Base-by-base conservation (phyloP, 1,140 invertebrate genomes). In the Drosophila pallidifrons region DNA sequence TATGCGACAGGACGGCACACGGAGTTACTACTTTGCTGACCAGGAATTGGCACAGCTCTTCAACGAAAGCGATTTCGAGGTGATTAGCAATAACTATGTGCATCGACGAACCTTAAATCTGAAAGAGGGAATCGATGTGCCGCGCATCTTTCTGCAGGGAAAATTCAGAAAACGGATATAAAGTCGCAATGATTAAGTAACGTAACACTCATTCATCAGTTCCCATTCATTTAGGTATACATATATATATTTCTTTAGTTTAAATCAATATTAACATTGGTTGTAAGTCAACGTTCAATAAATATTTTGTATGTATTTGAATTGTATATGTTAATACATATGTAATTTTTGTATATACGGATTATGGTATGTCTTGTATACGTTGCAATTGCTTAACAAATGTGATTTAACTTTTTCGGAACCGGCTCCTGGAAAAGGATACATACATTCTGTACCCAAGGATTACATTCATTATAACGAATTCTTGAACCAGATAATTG, bases 1-100 rank as follows among this genome's bases (percentile, higher is more conserved):
- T 92, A 96, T 98, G 92, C 93, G 99, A 20, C 98, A 99, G 92
- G 99, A 99, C 95, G 99, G 99, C 2, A 99, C 99, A 1, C 95
- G 97, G 72, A 96, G 95, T 70, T 98, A 97, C 89, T 98, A 97
- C 86, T 98, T 97, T 87, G 95, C 95, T 0, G 92, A 94, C 10
- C 95, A 96, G 63, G 95, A 96, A 92, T 75, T 97, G 0, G 77
- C 77, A 0, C 25, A 93, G 13, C 81, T 94, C 3, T 82, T 98
- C 13, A 81, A 89, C 15, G 89, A 94, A 6, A 94, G 93, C 74
- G 97, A 97, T 2, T 98, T 98, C 93, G 92, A 95, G 78, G 93
- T 95, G 0, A 55, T 95, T 0, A 91, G 87, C 32, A 96, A 96
- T 90, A 93, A 93, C 1, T 99, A 99, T 93, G 94, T 99, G 7